These are phyloP conservation scores for Ptychoptera contaminata DNA, from an alignment of 2,888 invertebrate species.

Conservation along the genomic window DNA sequence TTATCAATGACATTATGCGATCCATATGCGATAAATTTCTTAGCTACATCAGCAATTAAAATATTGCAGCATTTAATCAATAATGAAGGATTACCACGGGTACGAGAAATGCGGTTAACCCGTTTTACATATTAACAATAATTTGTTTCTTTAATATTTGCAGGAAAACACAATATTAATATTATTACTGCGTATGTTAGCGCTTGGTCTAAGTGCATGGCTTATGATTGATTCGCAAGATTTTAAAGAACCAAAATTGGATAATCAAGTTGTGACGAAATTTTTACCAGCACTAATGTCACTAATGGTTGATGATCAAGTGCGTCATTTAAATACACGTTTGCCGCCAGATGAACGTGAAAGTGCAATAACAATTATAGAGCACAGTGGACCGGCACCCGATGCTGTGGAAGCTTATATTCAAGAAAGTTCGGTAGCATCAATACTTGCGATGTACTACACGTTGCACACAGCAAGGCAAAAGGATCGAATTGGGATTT, in stretches of 20 bases:
- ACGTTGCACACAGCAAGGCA: slow-evolving; percentile 73
- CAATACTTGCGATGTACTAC: slow-evolving; percentile 89
- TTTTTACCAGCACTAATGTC: slow-evolving; percentile 89
- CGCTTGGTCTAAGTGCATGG: slow-evolving; percentile 87
- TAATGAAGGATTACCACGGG: slow-evolving; percentile 73
- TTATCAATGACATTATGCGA: slow-evolving; percentile 94
- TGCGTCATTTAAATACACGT: slow-evolving; percentile 66
- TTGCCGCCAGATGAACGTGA: slow-evolving; percentile 86
- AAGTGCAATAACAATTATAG: slow-evolving; percentile 82
- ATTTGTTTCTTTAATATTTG: slow-evolving; percentile 19
- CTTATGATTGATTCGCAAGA: slow-evolving; percentile 92
- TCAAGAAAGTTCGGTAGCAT: slow-evolving; percentile 79
- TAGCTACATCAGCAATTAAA: slow-evolving; percentile 84
- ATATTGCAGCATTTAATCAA: slow-evolving; percentile 79
- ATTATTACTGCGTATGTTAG: slow-evolving; percentile 77
- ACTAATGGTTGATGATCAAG: slow-evolving; percentile 80
- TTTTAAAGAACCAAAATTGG: slow-evolving; percentile 89
- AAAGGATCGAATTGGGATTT: slow-evolving; percentile 62
- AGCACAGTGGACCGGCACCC: slow-evolving; percentile 84
- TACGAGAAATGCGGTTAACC: no score
- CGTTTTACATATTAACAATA: slow-evolving; percentile 2
- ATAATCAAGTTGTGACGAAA: slow-evolving; percentile 84
- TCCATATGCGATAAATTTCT: slow-evolving; percentile 90
- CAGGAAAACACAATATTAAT: slow-evolving; percentile 76
- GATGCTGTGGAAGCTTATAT: slow-evolving; percentile 89